phyloP scores from a whole-genome alignment of 2,888 invertebrate species.

The Drosophila demipolita region DNA sequence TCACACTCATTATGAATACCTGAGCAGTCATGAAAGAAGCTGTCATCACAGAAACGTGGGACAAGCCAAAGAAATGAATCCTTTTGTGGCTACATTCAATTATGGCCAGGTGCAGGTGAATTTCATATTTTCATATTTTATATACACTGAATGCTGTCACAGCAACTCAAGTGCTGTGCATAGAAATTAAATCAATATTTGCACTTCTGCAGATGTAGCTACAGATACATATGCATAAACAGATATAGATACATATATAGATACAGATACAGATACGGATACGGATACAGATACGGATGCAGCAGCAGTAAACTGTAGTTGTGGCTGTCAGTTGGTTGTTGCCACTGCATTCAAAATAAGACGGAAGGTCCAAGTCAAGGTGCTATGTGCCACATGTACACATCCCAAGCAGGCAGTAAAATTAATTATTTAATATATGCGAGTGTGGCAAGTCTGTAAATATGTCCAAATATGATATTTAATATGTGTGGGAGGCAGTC shows the following conservation, averaged over 20 bases:
- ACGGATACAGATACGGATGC: background rate
- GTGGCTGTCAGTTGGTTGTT: constrained; percentile 27
- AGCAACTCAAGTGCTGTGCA: background rate
- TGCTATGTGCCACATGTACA: constrained; percentile 10
- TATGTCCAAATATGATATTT: constrained; percentile 40
- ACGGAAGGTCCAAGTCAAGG: constrained; percentile 31
- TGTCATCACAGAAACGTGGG: constrained; percentile 6
- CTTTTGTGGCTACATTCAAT: constrained; percentile 64
- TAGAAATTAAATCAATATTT: constrained; percentile 44
- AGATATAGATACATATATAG: background rate
- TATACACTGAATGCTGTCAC: constrained; percentile 31
- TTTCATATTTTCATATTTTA: constrained; percentile 61
- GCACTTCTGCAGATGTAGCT: constrained; percentile 7
- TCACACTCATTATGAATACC: constrained; percentile 44
- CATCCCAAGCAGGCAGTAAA: constrained; percentile 1
- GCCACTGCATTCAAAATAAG: constrained; percentile 45
- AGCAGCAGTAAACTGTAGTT: constrained; percentile 24
- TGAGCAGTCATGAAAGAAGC: constrained; percentile 32
- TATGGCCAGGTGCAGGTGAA: constrained; percentile 45
- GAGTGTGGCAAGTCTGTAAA: constrained; percentile 13
- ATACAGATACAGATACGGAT: background rate
- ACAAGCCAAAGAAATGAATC: constrained; percentile 26
- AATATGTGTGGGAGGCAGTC: constrained; percentile 41
- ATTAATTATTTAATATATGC: constrained; percentile 27
- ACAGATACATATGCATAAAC: background rate